phyloP scores from a whole-genome alignment of 2,113 vertebrate species.

The Tenebrosternarchus preto region DNA sequence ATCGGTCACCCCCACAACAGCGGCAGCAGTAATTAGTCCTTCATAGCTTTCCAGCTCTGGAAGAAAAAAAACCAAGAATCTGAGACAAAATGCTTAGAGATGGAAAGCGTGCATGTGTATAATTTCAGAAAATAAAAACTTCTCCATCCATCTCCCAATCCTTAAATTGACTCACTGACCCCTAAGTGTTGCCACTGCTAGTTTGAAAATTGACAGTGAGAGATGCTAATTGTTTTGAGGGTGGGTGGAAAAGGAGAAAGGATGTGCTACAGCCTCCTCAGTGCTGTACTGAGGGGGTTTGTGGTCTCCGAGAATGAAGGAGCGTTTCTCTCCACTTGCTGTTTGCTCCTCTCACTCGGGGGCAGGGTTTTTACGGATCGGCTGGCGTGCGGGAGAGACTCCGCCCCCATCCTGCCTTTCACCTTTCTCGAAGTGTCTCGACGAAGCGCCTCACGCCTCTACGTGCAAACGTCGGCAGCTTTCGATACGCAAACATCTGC shows the following conservation, averaged over 20 bases:
- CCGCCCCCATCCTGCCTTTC: conserved; percentile 36
- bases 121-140: conserved; percentile 46
- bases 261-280: not conserved
- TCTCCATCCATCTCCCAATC: conserved; percentile 19
- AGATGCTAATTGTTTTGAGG: conserved; percentile 39
- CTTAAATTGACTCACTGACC: conserved; percentile 40
- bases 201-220: conserved; percentile 35
- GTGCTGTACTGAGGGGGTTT: not conserved
- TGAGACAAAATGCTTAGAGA: not conserved
- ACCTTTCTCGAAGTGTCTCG: conserved; percentile 30
- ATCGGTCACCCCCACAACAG: not conserved
- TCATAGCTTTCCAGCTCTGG: conserved; percentile 19
- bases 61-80: not conserved
- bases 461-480: conserved; percentile 22
- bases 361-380: conserved; percentile 30
- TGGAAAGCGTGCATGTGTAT: conserved; percentile 13
- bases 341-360: conserved; percentile 15
- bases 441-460: conserved; percentile 19
- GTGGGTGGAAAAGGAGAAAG: not conserved
- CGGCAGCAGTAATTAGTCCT: conserved; percentile 19
- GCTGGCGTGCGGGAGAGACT: conserved; percentile 33
- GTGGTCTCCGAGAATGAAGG: conserved; percentile 20
- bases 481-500: conserved; percentile 12
- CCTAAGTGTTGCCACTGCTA: conserved; percentile 10
- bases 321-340: conserved; percentile 25